A percentile compares a stretch with the other conserved stretches of the same genome.
phyloP scores from a whole-genome alignment of 2,113 vertebrate species.

The Podiceps cristatus region DNA sequence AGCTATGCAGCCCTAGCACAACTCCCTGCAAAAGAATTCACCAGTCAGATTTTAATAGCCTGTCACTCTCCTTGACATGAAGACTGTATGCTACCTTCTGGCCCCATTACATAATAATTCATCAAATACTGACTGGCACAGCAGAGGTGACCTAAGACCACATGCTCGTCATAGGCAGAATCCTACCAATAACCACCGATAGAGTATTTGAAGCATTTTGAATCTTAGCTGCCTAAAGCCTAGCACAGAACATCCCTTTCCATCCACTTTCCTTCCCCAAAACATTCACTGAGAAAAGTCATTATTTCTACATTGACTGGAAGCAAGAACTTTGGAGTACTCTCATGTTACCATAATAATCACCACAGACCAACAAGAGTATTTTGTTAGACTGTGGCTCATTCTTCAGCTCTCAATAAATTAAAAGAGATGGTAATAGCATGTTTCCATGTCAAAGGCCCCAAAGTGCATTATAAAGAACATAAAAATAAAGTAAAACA shows the following conservation, averaged over 20 bases:
- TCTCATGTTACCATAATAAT: neutral
- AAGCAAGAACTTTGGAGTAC: neutral
- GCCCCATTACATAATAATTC: slow-evolving; percentile 3
- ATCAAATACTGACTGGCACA: neutral
- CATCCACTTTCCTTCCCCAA: neutral
- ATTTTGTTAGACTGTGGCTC: neutral
- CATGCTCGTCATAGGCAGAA: neutral
- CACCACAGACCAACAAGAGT: neutral
- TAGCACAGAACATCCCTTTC: neutral
- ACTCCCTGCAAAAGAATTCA: neutral
- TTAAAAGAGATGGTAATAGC: neutral
- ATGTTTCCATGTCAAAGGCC: slow-evolving; percentile 6
- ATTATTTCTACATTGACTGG: neutral
- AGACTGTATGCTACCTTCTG: neutral
- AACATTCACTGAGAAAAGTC: neutral
- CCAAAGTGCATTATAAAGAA: neutral
- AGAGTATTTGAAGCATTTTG: neutral
- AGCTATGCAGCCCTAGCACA: neutral
- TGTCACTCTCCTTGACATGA: neutral
- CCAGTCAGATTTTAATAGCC: slow-evolving; percentile 28
- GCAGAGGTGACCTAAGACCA: neutral
- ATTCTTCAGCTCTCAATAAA: neutral
- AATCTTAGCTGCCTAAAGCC: neutral
- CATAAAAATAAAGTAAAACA: neutral
- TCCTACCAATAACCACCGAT: neutral